Evolutionary conservation across 37 sponge, comb jelly and placozoan genomes (phyloP).

Genomic region (Oscarella lobularis): DNA sequence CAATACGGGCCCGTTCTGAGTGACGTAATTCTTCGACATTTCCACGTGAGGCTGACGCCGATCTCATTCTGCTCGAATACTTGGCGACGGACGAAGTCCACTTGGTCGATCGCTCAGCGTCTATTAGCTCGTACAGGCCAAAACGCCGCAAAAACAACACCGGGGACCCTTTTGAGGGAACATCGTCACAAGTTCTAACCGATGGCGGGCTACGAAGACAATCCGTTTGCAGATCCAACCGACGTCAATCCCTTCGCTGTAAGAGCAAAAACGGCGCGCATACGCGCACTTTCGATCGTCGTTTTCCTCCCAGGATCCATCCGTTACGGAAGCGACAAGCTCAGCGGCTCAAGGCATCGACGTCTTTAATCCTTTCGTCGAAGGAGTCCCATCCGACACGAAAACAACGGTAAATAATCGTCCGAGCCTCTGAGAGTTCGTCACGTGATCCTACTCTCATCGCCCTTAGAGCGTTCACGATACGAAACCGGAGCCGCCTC

Average conservation of each 20-base stretch:
- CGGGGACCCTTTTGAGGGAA: background rate
- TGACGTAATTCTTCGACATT: too few species aligned
- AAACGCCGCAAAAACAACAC: too few species aligned
- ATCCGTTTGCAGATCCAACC: conserved; percentile 7
- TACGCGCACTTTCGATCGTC: background rate
- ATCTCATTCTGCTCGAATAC: too few species aligned
- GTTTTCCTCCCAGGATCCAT: background rate
- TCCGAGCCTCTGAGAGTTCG: background rate
- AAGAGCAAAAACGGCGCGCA: background rate
- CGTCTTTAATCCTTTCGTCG: conserved; percentile 1
- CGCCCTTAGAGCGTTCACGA: conserved; percentile 1
- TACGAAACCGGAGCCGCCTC: background rate
- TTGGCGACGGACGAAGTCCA: too few species aligned
- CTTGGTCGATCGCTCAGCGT: too few species aligned
- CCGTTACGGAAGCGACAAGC: background rate
- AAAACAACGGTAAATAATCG: background rate
- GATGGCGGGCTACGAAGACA: background rate
- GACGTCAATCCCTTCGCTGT: conserved; percentile 3
- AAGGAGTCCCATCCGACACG: background rate
- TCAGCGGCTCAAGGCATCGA: background rate
- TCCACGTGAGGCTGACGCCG: too few species aligned
- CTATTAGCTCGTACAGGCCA: too few species aligned
- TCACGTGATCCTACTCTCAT: background rate
- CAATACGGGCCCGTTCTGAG: too few species aligned
- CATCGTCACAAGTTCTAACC: too few species aligned